Percentiles rank a stretch among this genome's conserved stretches.
Conservation (phyloP, 1,140 invertebrate species). For the Trichonephila clavipes region DNA sequence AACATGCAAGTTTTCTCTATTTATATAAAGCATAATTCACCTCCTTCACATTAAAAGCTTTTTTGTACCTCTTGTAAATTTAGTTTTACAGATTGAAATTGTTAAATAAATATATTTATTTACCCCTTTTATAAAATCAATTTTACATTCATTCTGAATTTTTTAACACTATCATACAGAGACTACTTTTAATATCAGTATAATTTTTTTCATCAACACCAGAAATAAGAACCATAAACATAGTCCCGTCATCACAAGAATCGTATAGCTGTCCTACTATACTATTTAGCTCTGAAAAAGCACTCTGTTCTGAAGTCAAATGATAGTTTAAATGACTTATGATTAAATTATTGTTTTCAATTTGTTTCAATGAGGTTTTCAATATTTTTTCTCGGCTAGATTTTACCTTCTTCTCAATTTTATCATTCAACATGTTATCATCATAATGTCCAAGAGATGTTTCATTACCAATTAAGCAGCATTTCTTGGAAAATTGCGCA, state of each 20-base stretch:
- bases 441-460: constrained; percentile 67
- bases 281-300: constrained; percentile 7
- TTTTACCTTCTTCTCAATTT: constrained; percentile 3
- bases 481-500: constrained; percentile 14
- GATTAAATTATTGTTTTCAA: constrained; percentile 75
- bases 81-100: too few species aligned
- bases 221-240: constrained; percentile 50
- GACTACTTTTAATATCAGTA: neutral
- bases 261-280: constrained; percentile 13
- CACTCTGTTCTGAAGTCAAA: neutral
- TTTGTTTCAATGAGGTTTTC: constrained; percentile 64
- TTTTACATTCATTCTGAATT: neutral
- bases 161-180: constrained; percentile 46
- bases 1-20: too few species aligned
- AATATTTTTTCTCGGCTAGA: constrained; percentile 77
- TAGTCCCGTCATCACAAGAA: constrained; percentile 29
- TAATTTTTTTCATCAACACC: neutral
- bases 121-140: too few species aligned
- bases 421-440: neutral
- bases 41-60: too few species aligned
- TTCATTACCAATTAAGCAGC: constrained; percentile 74
- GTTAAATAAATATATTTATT: too few species aligned
- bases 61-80: too few species aligned
- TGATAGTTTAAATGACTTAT: constrained; percentile 77
- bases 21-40: too few species aligned